Conservation (phyloP, 2,888 invertebrate genomes). For the Diaphora mendica region DNA sequence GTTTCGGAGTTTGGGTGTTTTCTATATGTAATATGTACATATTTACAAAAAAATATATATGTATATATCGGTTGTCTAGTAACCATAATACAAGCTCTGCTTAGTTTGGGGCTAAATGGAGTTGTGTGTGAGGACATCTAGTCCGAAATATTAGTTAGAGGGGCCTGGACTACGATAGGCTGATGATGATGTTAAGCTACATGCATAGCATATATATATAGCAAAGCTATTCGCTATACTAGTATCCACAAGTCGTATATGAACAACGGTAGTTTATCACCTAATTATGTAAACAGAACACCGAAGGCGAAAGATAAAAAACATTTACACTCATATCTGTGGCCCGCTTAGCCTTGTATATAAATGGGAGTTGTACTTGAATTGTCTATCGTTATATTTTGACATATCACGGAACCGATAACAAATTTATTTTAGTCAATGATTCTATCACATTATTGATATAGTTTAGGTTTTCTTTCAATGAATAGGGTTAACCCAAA, state of each 20-base stretch:
- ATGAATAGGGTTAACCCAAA: not conserved
- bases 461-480: not conserved
- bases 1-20: too few relatives aligned
- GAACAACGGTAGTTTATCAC: not conserved
- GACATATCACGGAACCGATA: not conserved
- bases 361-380: slow-evolving; percentile 12
- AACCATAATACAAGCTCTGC: too few relatives aligned
- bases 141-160: too few relatives aligned
- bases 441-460: not conserved
- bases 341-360: slow-evolving; percentile 41
- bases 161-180: too few relatives aligned
- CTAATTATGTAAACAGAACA: not conserved
- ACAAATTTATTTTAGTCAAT: not conserved
- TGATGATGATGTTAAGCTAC: too few relatives aligned
- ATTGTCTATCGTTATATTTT: not conserved
- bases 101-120: too few relatives aligned
- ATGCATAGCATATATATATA: too few relatives aligned
- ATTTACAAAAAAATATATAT: too few relatives aligned
- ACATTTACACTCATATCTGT: slow-evolving; percentile 4
- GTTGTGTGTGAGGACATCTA: too few relatives aligned
- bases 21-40: too few relatives aligned
- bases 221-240: too few relatives aligned
- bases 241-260: not conserved
- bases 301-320: slow-evolving; percentile 2
- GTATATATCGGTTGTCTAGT: too few relatives aligned